Percentiles rank a stretch among this genome's conserved stretches.
These are phyloP conservation scores for Geotrupes spiniger DNA, from an alignment of 2,888 invertebrate genomes.

Conservation along the genomic window DNA sequence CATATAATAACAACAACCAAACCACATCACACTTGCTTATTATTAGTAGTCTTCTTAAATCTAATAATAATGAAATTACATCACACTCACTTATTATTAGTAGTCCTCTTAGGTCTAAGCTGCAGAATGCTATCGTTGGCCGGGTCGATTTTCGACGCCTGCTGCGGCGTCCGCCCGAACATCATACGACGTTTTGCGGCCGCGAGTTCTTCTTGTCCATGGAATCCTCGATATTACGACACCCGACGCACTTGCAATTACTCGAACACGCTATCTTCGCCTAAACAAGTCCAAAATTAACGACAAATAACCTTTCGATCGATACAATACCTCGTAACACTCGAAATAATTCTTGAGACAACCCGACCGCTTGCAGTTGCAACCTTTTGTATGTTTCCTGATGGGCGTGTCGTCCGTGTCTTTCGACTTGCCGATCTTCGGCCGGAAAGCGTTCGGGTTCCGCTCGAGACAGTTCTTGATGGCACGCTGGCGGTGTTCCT, in stretches of 20 bases:
- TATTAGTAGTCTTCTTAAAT: no score
- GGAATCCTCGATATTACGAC: slow-evolving; percentile 92
- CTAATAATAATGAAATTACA: no score
- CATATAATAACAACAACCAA: no score
- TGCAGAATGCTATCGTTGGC: slow-evolving; percentile 31
- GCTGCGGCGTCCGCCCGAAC: slow-evolving; percentile 21
- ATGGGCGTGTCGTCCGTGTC: slow-evolving; percentile 66
- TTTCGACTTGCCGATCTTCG: slow-evolving; percentile 90
- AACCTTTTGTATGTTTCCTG: slow-evolving; percentile 94
- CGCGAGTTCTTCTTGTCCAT: slow-evolving; percentile 57
- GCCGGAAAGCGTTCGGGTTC: slow-evolving; percentile 97
- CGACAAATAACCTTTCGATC: no score
- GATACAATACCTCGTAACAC: slow-evolving; percentile 82
- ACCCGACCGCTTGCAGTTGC: slow-evolving; percentile 97
- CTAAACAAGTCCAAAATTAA: slow-evolving; percentile 51
- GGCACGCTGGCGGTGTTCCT: slow-evolving; percentile 90
- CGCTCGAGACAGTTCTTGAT: slow-evolving; percentile 93
- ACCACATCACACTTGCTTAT: no score
- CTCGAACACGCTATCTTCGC: slow-evolving; percentile 97
- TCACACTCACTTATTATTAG: slow-evolving; percentile 37
- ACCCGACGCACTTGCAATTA: slow-evolving; percentile 95
- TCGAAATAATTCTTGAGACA: slow-evolving; percentile 99
- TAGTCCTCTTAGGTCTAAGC: slow-evolving; percentile 34
- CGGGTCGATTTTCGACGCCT: slow-evolving; percentile 26
- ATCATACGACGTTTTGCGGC: slow-evolving; percentile 20